Base-by-base conservation (phyloP, 1,140 invertebrate species). In the Leptopilina clavipes region DNA sequence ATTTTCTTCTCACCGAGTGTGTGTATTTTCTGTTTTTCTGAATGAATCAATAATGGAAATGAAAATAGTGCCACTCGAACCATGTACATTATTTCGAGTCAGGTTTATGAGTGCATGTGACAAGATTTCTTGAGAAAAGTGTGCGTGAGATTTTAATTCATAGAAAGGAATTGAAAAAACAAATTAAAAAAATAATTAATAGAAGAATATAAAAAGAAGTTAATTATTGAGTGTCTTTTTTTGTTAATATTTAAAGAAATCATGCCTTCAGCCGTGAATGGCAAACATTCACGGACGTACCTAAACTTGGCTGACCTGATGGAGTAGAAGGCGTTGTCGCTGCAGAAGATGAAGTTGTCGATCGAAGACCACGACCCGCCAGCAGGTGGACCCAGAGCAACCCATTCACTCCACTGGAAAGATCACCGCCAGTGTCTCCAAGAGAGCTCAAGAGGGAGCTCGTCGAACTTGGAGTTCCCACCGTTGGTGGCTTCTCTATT, bases 351-450 rank as follows among this genome's bases (percentile, higher is more conserved):
- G 94, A 93, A 3, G 94, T 93, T 0, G 95, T 94, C 12, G 96
- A 94, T 82, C 97, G 93, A 19, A 98, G 92, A 18, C 97, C 97
- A 75, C 97, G 93, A 3, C 97, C 97, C 3, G 96, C 96, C 25
- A 98, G 90, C 45, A 99, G 91, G 88, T 98, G 97, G 7, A 98
- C 95, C 94, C 96, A 96, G 0, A 98, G 91, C 90, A 98, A 93
- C 7, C 97, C 97, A 76, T 96, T 97, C 37, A 97, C 93, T 1
- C 96, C 95, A 72, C 92, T 92, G 22, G 92, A 89, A 86, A 91
- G 79, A 87, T 91, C 82, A 84, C 91, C 85, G 10, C 87, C 84
- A 11, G 85, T 82, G 74, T 90, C 87, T 37, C 88, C 88, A 14
- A 91, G 83, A 12, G 90, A 89, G 76, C 88, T 90, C 79, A 90